Evolutionary conservation across 2,113 vertebrate genomes (phyloP).

Genomic region (Eptatretus burgeri): DNA sequence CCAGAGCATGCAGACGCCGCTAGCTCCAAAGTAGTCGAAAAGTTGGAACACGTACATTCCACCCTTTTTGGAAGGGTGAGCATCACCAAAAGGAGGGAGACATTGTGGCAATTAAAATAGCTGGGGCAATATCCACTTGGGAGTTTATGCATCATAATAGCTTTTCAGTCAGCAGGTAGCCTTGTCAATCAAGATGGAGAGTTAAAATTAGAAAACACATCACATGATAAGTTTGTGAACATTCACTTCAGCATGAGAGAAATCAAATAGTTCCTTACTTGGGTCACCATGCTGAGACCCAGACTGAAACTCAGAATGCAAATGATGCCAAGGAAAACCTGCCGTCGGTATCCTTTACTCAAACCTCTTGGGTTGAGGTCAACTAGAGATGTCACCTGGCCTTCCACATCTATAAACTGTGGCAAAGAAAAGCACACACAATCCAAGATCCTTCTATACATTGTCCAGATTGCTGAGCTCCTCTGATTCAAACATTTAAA

Average conservation of each 20-base stretch:
- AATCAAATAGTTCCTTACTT: conserved; percentile 25
- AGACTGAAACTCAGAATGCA: conserved; percentile 85
- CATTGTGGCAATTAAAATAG: no score
- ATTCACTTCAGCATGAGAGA: no score
- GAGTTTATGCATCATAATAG: no score
- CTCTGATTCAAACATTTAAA: no score
- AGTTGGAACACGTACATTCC: conserved; percentile 99
- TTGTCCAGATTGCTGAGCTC: no score
- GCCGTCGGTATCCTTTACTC: conserved; percentile 87
- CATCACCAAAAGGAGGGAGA: neutral
- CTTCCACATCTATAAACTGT: conserved; percentile 99
- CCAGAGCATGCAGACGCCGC: conserved; percentile 98
- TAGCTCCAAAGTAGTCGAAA: conserved; percentile 99
- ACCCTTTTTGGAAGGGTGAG: conserved; percentile 27
- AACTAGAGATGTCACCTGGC: conserved; percentile 97
- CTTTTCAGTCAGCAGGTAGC: no score
- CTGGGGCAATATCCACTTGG: no score
- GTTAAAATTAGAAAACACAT: no score
- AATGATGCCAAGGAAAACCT: conserved; percentile 84
- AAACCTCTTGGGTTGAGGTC: conserved; percentile 89
- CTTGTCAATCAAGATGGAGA: no score
- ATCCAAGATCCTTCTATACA: no score
- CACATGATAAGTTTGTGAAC: no score
- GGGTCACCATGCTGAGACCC: conserved; percentile 88
- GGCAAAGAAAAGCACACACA: neutral